A percentile compares a stretch with the other conserved stretches of the same genome.
These are phyloP conservation scores for Drosophila subobscura DNA, from an alignment of 1,140 invertebrate species.

Conservation along the genomic window DNA sequence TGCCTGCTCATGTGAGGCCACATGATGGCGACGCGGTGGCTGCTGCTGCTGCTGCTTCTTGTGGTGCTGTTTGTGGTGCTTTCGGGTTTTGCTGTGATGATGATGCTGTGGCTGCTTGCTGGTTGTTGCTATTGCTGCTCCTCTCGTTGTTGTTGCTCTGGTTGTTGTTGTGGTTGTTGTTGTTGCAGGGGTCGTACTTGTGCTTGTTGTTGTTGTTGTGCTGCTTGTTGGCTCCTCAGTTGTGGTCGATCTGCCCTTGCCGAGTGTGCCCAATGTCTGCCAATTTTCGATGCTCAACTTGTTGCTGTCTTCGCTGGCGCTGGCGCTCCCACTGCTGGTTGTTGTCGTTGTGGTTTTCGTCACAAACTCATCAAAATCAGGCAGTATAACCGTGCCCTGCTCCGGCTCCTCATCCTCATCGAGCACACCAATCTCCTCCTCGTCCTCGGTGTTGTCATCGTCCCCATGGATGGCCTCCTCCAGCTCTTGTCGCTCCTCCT, in stretches of 20 bases:
- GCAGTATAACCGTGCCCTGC: conserved; percentile 43
- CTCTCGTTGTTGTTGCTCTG: conserved; percentile 20
- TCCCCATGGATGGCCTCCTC: conserved; percentile 42
- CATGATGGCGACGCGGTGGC: conserved; percentile 61
- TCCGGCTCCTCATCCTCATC: conserved; percentile 23
- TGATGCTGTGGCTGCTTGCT: conserved; percentile 36
- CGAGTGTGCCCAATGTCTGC: conserved; percentile 64
- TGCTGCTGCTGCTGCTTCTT: conserved; percentile 56
- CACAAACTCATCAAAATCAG: conserved; percentile 51
- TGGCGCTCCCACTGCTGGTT: conserved; percentile 9
- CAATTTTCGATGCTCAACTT: conserved; percentile 59
- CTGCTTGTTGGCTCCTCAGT: conserved; percentile 10
- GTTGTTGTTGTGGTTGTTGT: conserved; percentile 34
- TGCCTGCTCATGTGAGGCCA: conserved; percentile 67
- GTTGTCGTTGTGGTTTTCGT: conserved; percentile 26
- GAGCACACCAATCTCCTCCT: conserved; percentile 16
- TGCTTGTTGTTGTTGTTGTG: conserved; percentile 31
- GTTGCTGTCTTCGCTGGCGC: conserved; percentile 12
- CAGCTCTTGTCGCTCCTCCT: conserved; percentile 45
- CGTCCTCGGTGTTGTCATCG: conserved; percentile 13
- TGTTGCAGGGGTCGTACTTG: conserved; percentile 30
- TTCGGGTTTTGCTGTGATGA: conserved; percentile 45
- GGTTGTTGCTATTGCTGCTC: conserved; percentile 12
- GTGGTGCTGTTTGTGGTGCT: conserved; percentile 65
- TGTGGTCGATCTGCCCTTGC: conserved; percentile 39